These are phyloP conservation scores for Leptinotarsa rubiginosa DNA, from an alignment of 2,888 invertebrate species.

Conservation along the genomic window DNA sequence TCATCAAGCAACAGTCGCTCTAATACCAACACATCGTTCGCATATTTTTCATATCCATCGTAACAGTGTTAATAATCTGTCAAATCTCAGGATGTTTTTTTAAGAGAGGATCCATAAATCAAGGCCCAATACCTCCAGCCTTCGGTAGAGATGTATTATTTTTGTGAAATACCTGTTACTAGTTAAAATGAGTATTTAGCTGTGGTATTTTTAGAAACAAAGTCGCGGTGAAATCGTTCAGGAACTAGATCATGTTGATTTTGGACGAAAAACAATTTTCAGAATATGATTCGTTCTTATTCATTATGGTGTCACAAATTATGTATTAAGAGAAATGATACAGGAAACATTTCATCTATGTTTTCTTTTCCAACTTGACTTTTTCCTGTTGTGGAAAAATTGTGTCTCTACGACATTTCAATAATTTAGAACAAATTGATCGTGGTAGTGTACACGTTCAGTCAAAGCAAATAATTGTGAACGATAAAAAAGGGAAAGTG, in stretches of 20 bases:
- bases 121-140: not conserved
- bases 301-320: too few species aligned
- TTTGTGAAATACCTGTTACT: conserved; percentile 10
- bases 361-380: too few species aligned
- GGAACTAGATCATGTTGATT: conserved; percentile 20
- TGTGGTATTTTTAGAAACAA: conserved; percentile 18
- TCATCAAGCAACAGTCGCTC: too few species aligned
- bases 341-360: too few species aligned
- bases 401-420: too few species aligned
- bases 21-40: not conserved
- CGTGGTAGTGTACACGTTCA: too few species aligned
- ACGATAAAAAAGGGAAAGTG: too few species aligned
- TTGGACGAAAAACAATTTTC: conserved; percentile 14
- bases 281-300: not conserved
- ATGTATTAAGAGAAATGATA: too few species aligned
- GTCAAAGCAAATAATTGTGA: too few species aligned
- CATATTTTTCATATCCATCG: not conserved
- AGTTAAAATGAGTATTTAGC: conserved; percentile 4
- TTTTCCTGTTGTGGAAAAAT: too few species aligned
- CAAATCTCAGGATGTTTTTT: not conserved
- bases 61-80: not conserved
- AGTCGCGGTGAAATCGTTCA: conserved; percentile 9
- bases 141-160: conserved; percentile 11
- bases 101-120: not conserved
- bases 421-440: too few species aligned